Base-by-base conservation (phyloP, 1,140 invertebrate genomes). In the Calephelis virginiensis region DNA sequence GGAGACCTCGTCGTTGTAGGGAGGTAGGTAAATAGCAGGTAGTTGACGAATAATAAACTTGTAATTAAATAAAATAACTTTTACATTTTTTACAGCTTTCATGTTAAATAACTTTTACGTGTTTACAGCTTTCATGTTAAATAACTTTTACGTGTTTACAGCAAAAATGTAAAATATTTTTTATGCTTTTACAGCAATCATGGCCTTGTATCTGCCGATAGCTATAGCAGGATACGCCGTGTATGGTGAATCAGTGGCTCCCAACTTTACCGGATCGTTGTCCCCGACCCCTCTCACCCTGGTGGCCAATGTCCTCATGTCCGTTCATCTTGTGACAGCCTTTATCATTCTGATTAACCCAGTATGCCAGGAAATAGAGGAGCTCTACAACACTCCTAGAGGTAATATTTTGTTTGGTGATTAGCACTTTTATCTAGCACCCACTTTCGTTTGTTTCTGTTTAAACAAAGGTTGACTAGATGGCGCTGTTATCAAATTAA, bases 311-410 rank as follows among this genome's bases (percentile, higher is more conserved):
- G 78, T 94, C 28, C 82, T 94, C 6, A 93, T 95, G 90, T 90
- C 92, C 0, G 68, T 93, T 6, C 94, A 95, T 80, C 82, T 95
- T 5, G 78, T 95, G 11, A 83, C 93, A 45, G 94, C 94, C 8
- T 95, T 95, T 75, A 81, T 94, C 38, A 94, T 95, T 68, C 87
- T 94, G 60, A 91, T 94, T 48, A 95, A 95, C 81, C 94, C 94
- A 0, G 92, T 95, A 14, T 93, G 92, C 73, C 94, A 95, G 81
- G 94, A 95, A 76, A 79, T 95, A 47, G 96, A 97, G 86, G 92
- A 95, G 70, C 83, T 95, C 0, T 92, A 95, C 62, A 90, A 92
- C 47, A 87, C 95, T 13, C 93, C 94, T 40, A 92, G 92, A 76
- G 78, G 95, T 96, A 86, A 92, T 45, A 46, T 12, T 61, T 38